A percentile compares a stretch with the other conserved stretches of the same genome.
These are phyloP conservation scores for Alethe diademata DNA, from an alignment of 2,113 vertebrate genomes.

Conservation along the genomic window DNA sequence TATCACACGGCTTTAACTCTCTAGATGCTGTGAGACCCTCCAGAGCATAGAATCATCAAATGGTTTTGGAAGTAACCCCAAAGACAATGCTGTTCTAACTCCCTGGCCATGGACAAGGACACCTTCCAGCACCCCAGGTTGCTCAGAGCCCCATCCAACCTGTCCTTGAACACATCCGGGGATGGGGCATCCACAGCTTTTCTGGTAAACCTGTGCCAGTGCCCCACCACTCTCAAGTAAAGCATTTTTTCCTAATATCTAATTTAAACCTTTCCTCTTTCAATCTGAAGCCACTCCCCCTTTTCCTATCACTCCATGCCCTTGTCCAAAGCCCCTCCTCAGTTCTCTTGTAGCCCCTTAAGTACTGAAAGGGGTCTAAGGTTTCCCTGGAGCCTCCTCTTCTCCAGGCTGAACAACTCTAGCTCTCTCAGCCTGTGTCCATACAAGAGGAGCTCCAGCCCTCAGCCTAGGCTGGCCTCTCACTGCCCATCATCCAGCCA, in stretches of 20 bases:
- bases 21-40: background rate
- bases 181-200: background rate
- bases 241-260: background rate
- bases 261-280: background rate
- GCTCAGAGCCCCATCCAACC: background rate
- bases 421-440: background rate
- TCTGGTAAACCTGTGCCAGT: background rate
- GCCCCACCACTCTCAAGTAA: background rate
- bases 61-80: background rate
- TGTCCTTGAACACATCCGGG: background rate
- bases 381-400: background rate
- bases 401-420: background rate
- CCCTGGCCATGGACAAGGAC: background rate
- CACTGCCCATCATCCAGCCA: background rate
- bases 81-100: background rate
- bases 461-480: background rate
- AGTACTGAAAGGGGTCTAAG: background rate
- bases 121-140: background rate
- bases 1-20: background rate
- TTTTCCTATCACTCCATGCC: background rate
- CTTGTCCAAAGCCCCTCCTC: background rate
- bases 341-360: background rate
- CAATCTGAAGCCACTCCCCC: background rate
- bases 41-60: background rate
- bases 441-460: background rate